These are phyloP conservation scores for Typhlichthys eigenmanni DNA, from an alignment of 2,797 vertebrate genomes.

Conservation along the genomic window DNA sequence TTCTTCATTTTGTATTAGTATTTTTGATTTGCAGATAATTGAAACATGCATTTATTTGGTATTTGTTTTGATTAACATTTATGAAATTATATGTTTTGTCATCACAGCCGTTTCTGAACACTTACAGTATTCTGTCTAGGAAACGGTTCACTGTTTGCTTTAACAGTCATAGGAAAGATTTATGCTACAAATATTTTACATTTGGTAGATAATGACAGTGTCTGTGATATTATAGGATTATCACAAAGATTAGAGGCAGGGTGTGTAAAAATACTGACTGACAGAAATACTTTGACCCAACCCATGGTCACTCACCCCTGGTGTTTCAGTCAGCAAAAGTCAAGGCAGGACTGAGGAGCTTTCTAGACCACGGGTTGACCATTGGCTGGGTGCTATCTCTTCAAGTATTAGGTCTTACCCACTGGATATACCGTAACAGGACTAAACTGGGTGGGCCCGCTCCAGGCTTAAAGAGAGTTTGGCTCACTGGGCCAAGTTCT, in stretches of 20 bases:
- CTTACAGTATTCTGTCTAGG: slow-evolving; percentile 34
- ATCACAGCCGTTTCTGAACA: slow-evolving; percentile 28
- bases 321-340: slow-evolving; percentile 27
- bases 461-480: slow-evolving; percentile 50
- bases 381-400: slow-evolving; percentile 40
- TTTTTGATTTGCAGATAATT: slow-evolving; percentile 55
- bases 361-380: slow-evolving; percentile 30
- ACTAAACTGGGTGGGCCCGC: slow-evolving; percentile 39
- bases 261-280: slow-evolving; percentile 25
- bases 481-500: slow-evolving; percentile 36
- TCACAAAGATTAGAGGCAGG: slow-evolving; percentile 20
- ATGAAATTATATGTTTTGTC: slow-evolving; percentile 36
- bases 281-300: slow-evolving; percentile 11
- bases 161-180: slow-evolving; percentile 20
- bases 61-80: slow-evolving; percentile 49
- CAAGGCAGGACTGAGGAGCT: slow-evolving; percentile 40
- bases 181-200: slow-evolving; percentile 39
- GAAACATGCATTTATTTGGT: slow-evolving; percentile 49
- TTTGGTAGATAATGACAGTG: slow-evolving; percentile 52
- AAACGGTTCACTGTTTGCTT: slow-evolving; percentile 39
- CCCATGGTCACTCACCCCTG: slow-evolving; percentile 9
- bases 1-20: slow-evolving; percentile 50
- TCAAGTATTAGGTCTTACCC: slow-evolving; percentile 59
- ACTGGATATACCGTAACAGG: slow-evolving; percentile 58
- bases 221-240: slow-evolving; percentile 36